Base-by-base conservation (phyloP, 30 jellyfish, hydroid and myxozoan species). In the Rhopilema esculentum region DNA sequence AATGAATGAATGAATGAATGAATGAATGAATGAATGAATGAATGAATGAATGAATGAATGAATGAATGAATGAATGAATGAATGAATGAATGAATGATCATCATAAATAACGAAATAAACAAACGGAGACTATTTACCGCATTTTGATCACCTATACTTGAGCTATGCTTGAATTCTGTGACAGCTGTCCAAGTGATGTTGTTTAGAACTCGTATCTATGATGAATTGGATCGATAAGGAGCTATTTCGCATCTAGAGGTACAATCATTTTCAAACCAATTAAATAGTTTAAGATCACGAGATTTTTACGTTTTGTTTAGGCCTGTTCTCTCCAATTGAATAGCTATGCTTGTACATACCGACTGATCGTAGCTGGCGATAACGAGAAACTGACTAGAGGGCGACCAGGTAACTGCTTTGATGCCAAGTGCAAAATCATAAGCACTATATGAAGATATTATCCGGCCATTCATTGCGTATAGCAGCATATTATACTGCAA, bases 361-460 rank as follows among this genome's bases (percentile, higher is more conserved):
- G 93, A 83, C 51, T 95, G 99, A 76, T 95, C 99, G 85, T 95
- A 95, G 63, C 97, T 90, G 53, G 98, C 99, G 26, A 95, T 78
- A 40, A 95, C 97, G 17, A 95, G 87, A 52, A 95, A 90, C 64
- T 90, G 97, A 28, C 97, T 86, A 25, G 97, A 80, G 0, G 99
- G 99, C 16, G 99, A 80, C 99, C 99, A 95, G 19, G 94, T n/a
- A 23, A 95, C 97, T 16, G 97, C 86, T 81, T 95, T 95, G 66
- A 95, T 85, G 23, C 99, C 99, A 74, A 95, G 79, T 18, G 97
- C 97, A 70, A 81, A 85, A 49, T 95, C 97, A 77, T 95, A 95
- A 22, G 99, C 97, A 63, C 93, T 76, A 87, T 83, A 95, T 24
- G 92, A 15, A 8, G 97, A 83, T 15, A 90, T 68, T 67, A 90